These are phyloP conservation scores for Peromyscus melanophrys DNA, from an alignment of 2,797 vertebrate species.

Conservation along the genomic window DNA sequence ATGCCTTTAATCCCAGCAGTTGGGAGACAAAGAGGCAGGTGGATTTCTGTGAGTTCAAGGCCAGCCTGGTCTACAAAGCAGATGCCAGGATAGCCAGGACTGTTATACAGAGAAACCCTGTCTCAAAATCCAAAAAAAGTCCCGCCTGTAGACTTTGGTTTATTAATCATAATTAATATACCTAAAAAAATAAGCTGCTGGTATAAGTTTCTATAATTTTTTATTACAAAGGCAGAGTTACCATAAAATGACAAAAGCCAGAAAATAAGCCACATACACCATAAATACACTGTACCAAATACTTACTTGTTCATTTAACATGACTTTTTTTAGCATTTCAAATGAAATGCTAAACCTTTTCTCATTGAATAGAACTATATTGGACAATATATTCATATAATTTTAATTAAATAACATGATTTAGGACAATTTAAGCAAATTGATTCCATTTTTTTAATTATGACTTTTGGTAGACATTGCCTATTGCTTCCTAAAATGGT, in stretches of 20 bases:
- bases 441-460: neutral
- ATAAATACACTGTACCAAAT: neutral
- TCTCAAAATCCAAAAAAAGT: neutral
- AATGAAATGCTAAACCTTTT: constrained; percentile 39
- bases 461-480: neutral
- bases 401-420: neutral
- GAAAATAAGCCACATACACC: neutral
- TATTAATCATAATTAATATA: neutral
- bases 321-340: neutral
- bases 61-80: neutral
- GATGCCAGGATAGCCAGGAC: neutral
- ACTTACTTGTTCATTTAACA: constrained; percentile 28
- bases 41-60: neutral
- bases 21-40: neutral
- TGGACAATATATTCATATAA: neutral
- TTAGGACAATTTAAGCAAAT: neutral
- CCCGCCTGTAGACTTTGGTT: neutral
- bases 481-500: constrained; percentile 4
- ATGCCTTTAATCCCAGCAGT: neutral
- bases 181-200: neutral
- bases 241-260: neutral
- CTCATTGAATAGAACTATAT: neutral
- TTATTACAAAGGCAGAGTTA: neutral
- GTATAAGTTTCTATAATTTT: neutral
- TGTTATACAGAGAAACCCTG: neutral